Percentiles rank a stretch among this genome's conserved stretches.
Conservation (phyloP, 2,113 vertebrate genomes). For the Pristiophorus japonicus region DNA sequence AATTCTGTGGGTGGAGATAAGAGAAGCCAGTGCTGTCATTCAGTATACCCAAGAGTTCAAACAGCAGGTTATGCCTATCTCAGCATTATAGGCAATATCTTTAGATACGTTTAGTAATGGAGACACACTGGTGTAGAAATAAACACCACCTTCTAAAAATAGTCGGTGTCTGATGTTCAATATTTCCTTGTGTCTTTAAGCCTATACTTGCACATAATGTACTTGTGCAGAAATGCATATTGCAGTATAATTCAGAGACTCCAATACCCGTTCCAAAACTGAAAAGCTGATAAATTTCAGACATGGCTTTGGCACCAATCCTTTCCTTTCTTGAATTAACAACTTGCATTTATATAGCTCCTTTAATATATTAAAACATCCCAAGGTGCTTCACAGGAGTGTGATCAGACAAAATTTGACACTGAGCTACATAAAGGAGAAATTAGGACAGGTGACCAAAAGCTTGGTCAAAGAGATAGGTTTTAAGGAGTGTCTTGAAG, state of each 20-base stretch:
- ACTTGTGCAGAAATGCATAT: not conserved
- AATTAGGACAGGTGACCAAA: too few relatives aligned
- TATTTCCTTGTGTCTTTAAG: not conserved
- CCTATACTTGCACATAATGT: not conserved
- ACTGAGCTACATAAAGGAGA: not conserved
- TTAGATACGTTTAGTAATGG: too few relatives aligned
- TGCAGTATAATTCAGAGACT: not conserved
- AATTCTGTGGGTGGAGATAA: not conserved
- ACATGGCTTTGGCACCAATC: not conserved
- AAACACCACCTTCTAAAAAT: slow-evolving; percentile 19
- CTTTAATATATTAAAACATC: not conserved
- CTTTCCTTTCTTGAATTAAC: not conserved
- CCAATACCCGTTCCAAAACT: not conserved
- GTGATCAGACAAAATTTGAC: not conserved
- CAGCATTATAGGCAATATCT: not conserved
- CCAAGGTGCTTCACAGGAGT: not conserved
- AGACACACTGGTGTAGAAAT: not conserved
- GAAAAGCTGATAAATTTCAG: not conserved
- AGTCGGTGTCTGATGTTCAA: not conserved
- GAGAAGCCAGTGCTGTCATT: not conserved
- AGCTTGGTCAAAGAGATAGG: not conserved
- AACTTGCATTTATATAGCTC: not conserved
- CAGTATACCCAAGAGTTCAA: not conserved
- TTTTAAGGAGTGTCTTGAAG: not conserved
- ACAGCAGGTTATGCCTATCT: not conserved